These are phyloP conservation scores for Lineus longissimus DNA, from an alignment of 1,140 invertebrate genomes.

Conservation along the genomic window DNA sequence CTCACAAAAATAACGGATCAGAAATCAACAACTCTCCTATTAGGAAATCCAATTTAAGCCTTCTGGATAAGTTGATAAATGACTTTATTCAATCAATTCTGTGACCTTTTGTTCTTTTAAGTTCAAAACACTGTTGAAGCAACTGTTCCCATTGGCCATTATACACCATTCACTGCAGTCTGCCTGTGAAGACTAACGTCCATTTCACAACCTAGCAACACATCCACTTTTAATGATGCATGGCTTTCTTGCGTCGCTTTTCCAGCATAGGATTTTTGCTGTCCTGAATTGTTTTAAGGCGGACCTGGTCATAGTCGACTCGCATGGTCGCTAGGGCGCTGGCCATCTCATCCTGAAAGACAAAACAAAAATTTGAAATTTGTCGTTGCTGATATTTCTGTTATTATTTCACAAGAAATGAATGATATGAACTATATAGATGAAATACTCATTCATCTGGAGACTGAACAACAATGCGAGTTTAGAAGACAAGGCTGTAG, in stretches of 20 bases:
- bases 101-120: too few species aligned
- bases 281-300: slow-evolving; percentile 83
- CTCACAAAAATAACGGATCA: too few species aligned
- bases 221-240: not conserved
- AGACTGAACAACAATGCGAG: not conserved
- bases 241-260: slow-evolving; percentile 62
- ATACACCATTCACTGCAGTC: too few species aligned
- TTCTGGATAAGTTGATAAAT: too few species aligned
- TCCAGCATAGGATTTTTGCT: slow-evolving; percentile 87
- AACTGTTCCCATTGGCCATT: too few species aligned
- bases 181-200: too few species aligned
- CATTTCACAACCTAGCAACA: too few species aligned
- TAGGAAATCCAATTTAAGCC: too few species aligned
- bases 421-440: not conserved
- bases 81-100: too few species aligned
- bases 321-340: slow-evolving; percentile 94
- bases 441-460: not conserved
- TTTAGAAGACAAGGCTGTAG: not conserved
- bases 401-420: not conserved
- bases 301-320: slow-evolving; percentile 85
- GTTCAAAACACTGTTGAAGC: too few species aligned
- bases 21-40: too few species aligned
- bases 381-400: not conserved
- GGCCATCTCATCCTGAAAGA: slow-evolving; percentile 91
- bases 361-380: not conserved